phyloP scores from a whole-genome alignment of 2,797 vertebrate genomes.

The Crenichthys baileyi region DNA sequence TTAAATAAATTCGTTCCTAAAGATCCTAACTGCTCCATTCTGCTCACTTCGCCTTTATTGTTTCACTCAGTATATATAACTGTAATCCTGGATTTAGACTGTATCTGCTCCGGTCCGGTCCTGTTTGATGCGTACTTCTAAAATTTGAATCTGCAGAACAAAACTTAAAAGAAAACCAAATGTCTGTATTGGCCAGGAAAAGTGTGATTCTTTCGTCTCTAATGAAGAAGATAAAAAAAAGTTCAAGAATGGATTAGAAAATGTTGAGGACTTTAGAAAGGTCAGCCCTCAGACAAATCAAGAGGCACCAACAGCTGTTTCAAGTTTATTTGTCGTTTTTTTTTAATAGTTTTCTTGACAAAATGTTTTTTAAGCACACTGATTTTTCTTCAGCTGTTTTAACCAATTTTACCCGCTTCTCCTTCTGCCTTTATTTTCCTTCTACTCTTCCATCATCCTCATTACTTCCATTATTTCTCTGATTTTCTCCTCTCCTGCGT shows the following conservation, averaged over 20 bases:
- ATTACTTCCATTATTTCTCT: constrained; percentile 21
- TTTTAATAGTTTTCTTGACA: constrained; percentile 25
- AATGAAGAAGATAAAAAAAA: not conserved
- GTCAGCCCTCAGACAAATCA: too few relatives aligned
- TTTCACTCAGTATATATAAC: too few relatives aligned
- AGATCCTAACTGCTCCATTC: too few relatives aligned
- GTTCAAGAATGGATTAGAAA: not conserved
- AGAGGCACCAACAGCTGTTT: not conserved
- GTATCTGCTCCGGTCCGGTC: too few relatives aligned
- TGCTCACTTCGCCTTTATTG: too few relatives aligned
- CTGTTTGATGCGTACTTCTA: too few relatives aligned
- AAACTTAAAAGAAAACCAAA: not conserved
- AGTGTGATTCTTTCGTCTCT: not conserved
- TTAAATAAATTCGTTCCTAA: too few relatives aligned
- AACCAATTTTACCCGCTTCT: constrained; percentile 20
- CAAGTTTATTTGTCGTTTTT: not conserved
- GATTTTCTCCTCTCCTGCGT: constrained; percentile 14
- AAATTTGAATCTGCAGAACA: not conserved
- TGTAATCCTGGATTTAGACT: too few relatives aligned
- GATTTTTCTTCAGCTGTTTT: not conserved
- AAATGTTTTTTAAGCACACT: constrained; percentile 2
- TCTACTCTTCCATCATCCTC: constrained; percentile 16
- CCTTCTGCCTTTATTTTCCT: constrained; percentile 25
- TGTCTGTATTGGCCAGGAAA: not conserved
- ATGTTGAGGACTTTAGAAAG: not conserved